A percentile compares a stretch with the other conserved stretches of the same genome.
Conservation (phyloP, 1,140 invertebrate species). For the Gryllus bimaculatus region DNA sequence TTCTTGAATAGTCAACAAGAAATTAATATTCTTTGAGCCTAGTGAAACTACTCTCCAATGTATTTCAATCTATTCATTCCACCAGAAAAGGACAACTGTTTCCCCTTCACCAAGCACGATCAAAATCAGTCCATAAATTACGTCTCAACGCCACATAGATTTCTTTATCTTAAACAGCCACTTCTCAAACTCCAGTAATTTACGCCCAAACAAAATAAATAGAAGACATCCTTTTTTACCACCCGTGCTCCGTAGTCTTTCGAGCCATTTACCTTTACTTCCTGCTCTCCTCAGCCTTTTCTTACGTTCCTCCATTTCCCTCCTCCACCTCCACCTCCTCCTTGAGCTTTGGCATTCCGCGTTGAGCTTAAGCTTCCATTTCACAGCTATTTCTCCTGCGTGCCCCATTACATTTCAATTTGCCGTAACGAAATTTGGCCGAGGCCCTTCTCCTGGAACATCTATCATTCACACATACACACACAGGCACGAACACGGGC, state of each 20-base stretch:
- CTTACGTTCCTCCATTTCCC: neutral
- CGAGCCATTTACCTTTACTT: neutral
- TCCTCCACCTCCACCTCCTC: neutral
- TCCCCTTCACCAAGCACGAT: too few species aligned
- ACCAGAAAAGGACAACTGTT: too few species aligned
- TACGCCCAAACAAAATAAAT: neutral
- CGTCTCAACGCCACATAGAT: neutral
- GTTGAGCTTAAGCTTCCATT: neutral
- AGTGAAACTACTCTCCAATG: too few species aligned
- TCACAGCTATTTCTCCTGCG: neutral
- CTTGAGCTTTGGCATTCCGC: neutral
- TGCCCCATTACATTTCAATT: conserved; percentile 1
- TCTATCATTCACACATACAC: neutral
- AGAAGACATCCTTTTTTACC: neutral
- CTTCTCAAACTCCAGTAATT: neutral
- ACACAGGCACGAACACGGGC: neutral
- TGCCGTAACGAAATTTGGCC: neutral
- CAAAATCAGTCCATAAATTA: too few species aligned
- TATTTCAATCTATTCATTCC: too few species aligned
- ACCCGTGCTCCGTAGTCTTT: neutral
- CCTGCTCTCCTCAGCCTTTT: neutral
- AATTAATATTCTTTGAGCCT: too few species aligned
- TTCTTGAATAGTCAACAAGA: too few species aligned
- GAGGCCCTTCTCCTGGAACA: neutral
- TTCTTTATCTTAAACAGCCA: neutral